These are phyloP conservation scores for Temnothorax unifasciatus DNA, from an alignment of 2,888 invertebrate species.

Conservation along the genomic window DNA sequence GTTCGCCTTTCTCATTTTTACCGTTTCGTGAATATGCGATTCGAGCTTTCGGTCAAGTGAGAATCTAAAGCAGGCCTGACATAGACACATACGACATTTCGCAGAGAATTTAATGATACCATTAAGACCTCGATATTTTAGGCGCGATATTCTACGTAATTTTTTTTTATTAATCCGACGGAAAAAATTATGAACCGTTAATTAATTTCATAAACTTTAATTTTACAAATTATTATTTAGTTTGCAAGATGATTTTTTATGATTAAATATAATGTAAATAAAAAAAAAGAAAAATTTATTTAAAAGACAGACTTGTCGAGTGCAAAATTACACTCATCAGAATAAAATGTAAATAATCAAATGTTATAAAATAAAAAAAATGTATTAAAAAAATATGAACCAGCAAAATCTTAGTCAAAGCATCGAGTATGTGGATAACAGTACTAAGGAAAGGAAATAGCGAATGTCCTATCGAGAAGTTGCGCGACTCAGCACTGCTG, in stretches of 20 bases:
- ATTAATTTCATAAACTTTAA: not conserved
- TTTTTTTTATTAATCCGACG: not conserved
- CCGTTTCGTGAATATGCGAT: slow-evolving; percentile 73
- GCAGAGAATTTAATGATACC: slow-evolving; percentile 3
- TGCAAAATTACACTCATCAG: not conserved
- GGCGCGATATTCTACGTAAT: not conserved
- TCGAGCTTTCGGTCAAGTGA: slow-evolving; percentile 66
- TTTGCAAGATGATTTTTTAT: not conserved
- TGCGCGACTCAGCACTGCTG: slow-evolving; percentile 64
- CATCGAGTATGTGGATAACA: slow-evolving; percentile 23
- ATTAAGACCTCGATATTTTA: not conserved
- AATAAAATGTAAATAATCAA: not conserved
- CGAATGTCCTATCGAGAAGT: slow-evolving; percentile 66
- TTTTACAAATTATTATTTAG: not conserved
- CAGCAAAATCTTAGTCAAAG: not conserved
- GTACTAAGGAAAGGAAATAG: slow-evolving; percentile 34
- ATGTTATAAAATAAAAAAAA: not conserved
- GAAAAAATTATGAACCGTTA: not conserved
- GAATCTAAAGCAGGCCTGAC: slow-evolving; percentile 37
- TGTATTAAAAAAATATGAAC: not conserved
- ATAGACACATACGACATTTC: slow-evolving; percentile 46
- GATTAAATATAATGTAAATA: not conserved
- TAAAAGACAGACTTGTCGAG: not conserved
- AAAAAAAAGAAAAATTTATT: not conserved
- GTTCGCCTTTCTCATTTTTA: slow-evolving; percentile 65